Evolutionary conservation across 2,113 vertebrate species (phyloP).

Genomic region (Acanthisitta chloris): DNA sequence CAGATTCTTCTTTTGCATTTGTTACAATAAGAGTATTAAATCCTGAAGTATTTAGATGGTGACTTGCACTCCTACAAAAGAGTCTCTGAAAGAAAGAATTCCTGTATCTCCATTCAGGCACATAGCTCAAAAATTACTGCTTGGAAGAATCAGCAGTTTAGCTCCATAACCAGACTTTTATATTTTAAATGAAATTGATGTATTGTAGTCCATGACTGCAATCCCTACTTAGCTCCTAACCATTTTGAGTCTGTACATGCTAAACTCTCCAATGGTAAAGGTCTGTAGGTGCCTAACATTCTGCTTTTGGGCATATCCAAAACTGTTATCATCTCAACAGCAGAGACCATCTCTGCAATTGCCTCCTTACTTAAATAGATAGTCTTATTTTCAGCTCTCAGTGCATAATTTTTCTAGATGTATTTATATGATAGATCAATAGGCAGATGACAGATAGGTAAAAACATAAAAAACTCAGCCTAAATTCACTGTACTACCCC

Average conservation of each 20-base stretch:
- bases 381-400: background rate
- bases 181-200: background rate
- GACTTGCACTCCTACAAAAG: background rate
- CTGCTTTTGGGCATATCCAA: background rate
- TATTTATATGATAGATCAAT: background rate
- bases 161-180: background rate
- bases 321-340: background rate
- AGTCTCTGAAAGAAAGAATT: background rate
- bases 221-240: background rate
- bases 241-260: background rate
- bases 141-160: background rate
- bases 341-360: background rate
- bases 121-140: rapidly evolving
- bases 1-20: background rate
- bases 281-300: background rate
- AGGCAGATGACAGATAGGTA: background rate
- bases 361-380: background rate
- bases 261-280: background rate
- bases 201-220: background rate
- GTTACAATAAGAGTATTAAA: background rate
- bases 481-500: background rate
- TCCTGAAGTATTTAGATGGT: background rate
- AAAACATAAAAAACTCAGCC: background rate
- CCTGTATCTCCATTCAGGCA: background rate
- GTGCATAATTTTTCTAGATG: background rate